Percentiles rank a stretch among this genome's conserved stretches.
Evolutionary conservation across 1,140 invertebrate genomes (phyloP).

Genomic region (Macrosteles quadrilineatus): DNA sequence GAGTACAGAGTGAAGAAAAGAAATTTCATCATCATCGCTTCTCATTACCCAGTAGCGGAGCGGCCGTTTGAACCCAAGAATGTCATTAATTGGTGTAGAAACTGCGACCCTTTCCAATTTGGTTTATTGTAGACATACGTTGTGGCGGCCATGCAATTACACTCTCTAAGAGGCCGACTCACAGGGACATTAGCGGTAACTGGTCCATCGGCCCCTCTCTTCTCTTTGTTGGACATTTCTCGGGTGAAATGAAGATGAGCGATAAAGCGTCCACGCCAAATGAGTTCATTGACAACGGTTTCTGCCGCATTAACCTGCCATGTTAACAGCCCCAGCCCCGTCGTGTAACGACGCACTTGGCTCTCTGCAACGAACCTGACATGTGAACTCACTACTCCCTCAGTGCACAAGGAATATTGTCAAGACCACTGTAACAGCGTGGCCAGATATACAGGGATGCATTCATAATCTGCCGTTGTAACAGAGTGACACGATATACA

Average conservation of each 20-base stretch:
- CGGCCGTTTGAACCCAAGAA: not conserved
- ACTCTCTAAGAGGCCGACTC: not conserved
- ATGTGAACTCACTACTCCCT: too few relatives aligned
- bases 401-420: too few relatives aligned
- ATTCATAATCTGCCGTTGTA: too few relatives aligned
- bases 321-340: too few relatives aligned
- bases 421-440: too few relatives aligned
- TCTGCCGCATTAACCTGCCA: not conserved
- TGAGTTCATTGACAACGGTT: conserved; percentile 1
- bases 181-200: not conserved
- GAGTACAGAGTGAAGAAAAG: too few relatives aligned
- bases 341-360: too few relatives aligned
- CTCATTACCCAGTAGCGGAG: not conserved
- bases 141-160: conserved; percentile 6
- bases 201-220: not conserved
- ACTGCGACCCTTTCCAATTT: conserved; percentile 10
- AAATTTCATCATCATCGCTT: too few relatives aligned
- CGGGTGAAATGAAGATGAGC: conserved; percentile 13
- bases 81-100: conserved; percentile 14
- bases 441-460: too few relatives aligned
- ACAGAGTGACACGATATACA: too few relatives aligned
- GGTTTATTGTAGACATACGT: conserved; percentile 14
- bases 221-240: not conserved
- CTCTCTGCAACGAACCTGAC: too few relatives aligned
- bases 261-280: conserved; percentile 2